A percentile compares a stretch with the other conserved stretches of the same genome.
These are phyloP conservation scores for Aporophyla nigra DNA, from an alignment of 2,888 invertebrate genomes.

Conservation along the genomic window DNA sequence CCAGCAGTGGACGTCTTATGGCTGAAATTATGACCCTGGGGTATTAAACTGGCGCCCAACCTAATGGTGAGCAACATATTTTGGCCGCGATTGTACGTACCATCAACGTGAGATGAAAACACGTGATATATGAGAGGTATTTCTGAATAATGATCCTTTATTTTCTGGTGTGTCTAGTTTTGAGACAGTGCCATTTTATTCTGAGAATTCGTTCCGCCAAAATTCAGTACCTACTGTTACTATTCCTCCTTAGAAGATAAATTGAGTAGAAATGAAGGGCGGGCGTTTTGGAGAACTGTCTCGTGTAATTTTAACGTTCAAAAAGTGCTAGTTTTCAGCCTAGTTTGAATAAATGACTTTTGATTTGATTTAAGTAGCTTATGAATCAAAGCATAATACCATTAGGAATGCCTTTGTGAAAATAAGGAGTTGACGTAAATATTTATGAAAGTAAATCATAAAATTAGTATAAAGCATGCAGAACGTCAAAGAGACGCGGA, in stretches of 20 bases:
- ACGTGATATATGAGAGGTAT: constrained; percentile 22
- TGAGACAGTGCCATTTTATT: constrained; percentile 11
- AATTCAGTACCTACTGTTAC: not conserved
- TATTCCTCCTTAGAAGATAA: not conserved
- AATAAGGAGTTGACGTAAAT: not conserved
- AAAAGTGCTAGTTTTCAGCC: too few relatives aligned
- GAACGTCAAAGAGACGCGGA: too few relatives aligned
- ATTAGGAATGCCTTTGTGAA: not conserved
- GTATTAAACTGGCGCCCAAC: not conserved
- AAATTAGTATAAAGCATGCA: not conserved
- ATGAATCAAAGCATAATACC: not conserved
- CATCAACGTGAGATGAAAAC: not conserved
- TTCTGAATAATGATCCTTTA: constrained; percentile 49
- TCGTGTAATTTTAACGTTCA: too few relatives aligned
- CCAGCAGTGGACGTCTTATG: too few relatives aligned
- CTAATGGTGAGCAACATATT: not conserved
- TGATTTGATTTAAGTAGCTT: too few relatives aligned
- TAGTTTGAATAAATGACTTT: too few relatives aligned
- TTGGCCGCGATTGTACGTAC: not conserved
- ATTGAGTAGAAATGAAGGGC: not conserved
- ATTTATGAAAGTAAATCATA: not conserved
- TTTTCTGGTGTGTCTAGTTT: constrained; percentile 8
- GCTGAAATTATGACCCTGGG: too few relatives aligned
- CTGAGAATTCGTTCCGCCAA: not conserved
- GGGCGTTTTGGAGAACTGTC: too few relatives aligned